Percentiles rank a stretch among this genome's conserved stretches.
phyloP scores from a whole-genome alignment of 2,797 vertebrate species.

The Esox masquinongy region DNA sequence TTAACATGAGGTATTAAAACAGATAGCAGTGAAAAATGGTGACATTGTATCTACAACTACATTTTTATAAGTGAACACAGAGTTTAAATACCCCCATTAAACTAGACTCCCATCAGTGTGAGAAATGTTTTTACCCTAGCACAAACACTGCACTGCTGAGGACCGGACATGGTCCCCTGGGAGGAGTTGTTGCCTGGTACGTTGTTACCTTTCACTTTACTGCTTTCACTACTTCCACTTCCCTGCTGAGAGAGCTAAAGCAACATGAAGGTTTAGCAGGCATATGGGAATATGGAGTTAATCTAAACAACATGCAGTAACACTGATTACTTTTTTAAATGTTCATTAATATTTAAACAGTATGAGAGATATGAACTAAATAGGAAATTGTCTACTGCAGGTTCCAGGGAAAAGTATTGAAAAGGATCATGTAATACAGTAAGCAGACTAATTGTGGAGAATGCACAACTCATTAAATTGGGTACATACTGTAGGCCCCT shows the following conservation, averaged over 20 bases:
- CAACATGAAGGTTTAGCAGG: slow-evolving; percentile 29
- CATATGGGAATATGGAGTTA: background rate
- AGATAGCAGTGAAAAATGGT: background rate
- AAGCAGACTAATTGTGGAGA: too few relatives aligned
- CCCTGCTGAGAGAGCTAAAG: slow-evolving; percentile 51
- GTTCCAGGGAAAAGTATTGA: too few relatives aligned
- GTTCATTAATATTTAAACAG: slow-evolving; percentile 15
- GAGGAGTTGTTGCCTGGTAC: slow-evolving; percentile 63
- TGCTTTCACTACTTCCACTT: slow-evolving; percentile 61
- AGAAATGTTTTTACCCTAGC: slow-evolving; percentile 65
- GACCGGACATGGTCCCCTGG: slow-evolving; percentile 53
- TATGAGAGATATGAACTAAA: slow-evolving; percentile 7
- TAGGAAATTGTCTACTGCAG: background rate
- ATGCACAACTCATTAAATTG: too few relatives aligned
- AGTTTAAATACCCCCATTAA: background rate
- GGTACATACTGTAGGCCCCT: too few relatives aligned
- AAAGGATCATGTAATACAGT: too few relatives aligned
- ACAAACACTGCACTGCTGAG: slow-evolving; percentile 71
- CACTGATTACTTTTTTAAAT: slow-evolving; percentile 14
- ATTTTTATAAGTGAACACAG: background rate
- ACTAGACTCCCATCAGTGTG: background rate
- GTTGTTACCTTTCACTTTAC: slow-evolving; percentile 71
- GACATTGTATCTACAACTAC: background rate
- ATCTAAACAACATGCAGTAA: slow-evolving; percentile 22
- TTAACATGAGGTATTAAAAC: background rate